phyloP scores from a whole-genome alignment of 2,888 invertebrate genomes.

The Parnassius orleans region DNA sequence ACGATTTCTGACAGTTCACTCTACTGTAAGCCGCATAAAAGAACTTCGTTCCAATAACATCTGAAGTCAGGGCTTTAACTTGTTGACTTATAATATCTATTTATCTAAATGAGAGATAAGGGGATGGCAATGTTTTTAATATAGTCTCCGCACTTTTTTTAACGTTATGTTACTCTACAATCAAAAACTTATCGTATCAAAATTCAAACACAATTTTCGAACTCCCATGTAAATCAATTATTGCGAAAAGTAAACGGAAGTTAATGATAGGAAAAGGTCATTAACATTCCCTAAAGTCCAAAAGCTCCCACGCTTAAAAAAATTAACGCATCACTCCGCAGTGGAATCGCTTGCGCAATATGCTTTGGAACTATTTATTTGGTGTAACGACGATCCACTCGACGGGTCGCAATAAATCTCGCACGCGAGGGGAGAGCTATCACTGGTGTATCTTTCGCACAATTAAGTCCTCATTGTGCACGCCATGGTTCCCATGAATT shows the following conservation, averaged over 20 bases:
- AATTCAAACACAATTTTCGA: too few species aligned
- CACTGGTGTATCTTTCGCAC: constrained; percentile 72
- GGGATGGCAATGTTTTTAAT: too few species aligned
- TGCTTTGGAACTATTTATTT: constrained; percentile 71
- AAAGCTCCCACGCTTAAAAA: constrained; percentile 61
- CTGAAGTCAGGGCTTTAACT: too few species aligned
- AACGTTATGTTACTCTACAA: too few species aligned
- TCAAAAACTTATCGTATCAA: too few species aligned
- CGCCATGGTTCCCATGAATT: constrained; percentile 74
- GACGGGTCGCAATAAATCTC: constrained; percentile 57
- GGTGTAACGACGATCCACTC: constrained; percentile 53
- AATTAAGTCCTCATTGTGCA: constrained; percentile 75
- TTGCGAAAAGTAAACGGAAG: constrained; percentile 2
- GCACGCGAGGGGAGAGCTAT: constrained; percentile 53
- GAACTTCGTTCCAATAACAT: too few species aligned
- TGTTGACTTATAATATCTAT: too few species aligned
- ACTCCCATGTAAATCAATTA: too few species aligned
- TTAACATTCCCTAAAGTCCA: constrained; percentile 30
- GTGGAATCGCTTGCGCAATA: constrained; percentile 60
- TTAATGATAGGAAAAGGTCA: constrained; percentile 24
- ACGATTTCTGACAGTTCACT: too few species aligned
- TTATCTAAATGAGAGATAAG: too few species aligned
- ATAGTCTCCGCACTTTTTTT: too few species aligned
- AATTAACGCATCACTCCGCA: constrained; percentile 57
- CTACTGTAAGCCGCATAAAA: too few species aligned